Evolutionary conservation across 2,888 invertebrate genomes (phyloP).

Genomic region (Rhagonycha fulva): DNA sequence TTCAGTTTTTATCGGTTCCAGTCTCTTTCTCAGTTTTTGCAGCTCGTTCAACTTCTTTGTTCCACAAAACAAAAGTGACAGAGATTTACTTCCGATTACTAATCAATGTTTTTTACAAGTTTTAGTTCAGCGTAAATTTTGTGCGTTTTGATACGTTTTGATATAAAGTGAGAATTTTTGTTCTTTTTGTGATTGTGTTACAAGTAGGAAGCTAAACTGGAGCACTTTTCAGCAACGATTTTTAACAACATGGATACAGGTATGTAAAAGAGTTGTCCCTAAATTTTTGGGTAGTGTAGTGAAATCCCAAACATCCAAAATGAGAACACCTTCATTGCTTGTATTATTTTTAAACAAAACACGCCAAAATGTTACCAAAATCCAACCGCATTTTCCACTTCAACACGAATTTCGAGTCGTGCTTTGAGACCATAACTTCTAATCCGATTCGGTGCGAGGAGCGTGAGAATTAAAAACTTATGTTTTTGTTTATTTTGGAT

Average conservation of each 20-base stretch:
- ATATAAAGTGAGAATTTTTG: neutral
- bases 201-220: neutral
- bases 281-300: no score
- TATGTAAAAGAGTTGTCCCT: neutral
- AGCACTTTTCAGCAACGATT: neutral
- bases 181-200: neutral
- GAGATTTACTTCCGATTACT: neutral
- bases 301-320: no score
- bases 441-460: neutral
- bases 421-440: neutral
- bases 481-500: neutral
- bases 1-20: neutral
- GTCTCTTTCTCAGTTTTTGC: neutral
- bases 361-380: neutral
- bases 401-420: neutral
- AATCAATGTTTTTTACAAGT: neutral
- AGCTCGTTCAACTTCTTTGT: neutral
- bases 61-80: neutral
- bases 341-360: neutral
- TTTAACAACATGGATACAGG: constrained; percentile 13
- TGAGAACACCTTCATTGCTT: no score
- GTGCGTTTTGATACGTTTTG: neutral
- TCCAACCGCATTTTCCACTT: neutral
- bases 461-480: neutral
- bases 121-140: neutral